These are phyloP conservation scores for Orchesella cincta DNA, from an alignment of 1,140 invertebrate species.

Conservation along the genomic window DNA sequence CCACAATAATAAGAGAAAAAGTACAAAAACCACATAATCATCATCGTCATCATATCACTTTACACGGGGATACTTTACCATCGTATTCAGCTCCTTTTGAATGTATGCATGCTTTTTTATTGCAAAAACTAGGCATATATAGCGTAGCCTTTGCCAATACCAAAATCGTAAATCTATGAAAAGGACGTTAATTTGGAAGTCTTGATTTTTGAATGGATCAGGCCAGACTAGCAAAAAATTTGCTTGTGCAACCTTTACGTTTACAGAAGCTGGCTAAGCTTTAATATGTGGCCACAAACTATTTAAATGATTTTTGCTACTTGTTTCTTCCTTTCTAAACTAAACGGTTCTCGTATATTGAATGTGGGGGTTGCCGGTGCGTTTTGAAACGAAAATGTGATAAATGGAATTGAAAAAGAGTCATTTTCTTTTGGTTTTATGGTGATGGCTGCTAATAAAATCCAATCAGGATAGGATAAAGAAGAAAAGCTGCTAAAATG, in stretches of 20 bases:
- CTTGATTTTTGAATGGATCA: neutral
- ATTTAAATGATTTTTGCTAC: neutral
- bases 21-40: neutral
- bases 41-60: neutral
- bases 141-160: neutral
- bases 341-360: neutral
- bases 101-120: neutral
- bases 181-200: constrained; percentile 16
- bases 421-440: constrained; percentile 21
- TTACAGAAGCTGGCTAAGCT: too few species aligned
- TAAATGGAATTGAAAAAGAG: constrained; percentile 13
- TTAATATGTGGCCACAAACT: neutral
- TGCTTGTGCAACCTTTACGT: neutral
- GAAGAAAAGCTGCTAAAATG: neutral
- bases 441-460: constrained; percentile 21
- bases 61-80: neutral
- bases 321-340: neutral
- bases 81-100: neutral
- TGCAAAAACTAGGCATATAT: neutral
- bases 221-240: neutral
- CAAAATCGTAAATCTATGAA: constrained; percentile 22
- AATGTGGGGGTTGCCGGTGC: neutral
- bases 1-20: neutral
- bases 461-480: neutral
- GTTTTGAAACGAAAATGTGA: constrained; percentile 2